A percentile compares a stretch with the other conserved stretches of the same genome.
These are phyloP conservation scores for Gymnarchus niloticus DNA, from an alignment of 2,113 vertebrate genomes.

Conservation along the genomic window DNA sequence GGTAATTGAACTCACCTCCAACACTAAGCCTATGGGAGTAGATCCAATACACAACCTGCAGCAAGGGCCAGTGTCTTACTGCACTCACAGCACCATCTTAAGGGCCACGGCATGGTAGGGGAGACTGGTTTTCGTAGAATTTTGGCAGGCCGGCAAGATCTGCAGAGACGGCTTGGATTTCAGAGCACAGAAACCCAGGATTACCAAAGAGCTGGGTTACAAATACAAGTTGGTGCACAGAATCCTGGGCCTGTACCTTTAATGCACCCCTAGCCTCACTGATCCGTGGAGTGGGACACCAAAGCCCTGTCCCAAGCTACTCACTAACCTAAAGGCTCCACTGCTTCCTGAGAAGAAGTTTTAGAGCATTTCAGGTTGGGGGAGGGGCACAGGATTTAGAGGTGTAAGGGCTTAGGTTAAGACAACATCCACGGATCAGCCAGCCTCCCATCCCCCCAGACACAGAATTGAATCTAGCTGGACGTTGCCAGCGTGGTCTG, in stretches of 20 bases:
- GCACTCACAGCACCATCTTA: conserved; percentile 10
- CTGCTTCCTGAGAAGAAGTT: background rate
- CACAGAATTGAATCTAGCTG: background rate
- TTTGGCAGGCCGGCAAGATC: conserved; percentile 21
- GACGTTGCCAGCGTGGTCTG: background rate
- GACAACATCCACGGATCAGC: conserved; percentile 1
- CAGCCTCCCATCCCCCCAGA: background rate
- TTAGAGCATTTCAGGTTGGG: background rate
- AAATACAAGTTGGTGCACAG: conserved; percentile 19
- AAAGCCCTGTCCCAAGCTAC: background rate
- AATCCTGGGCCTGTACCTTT: background rate
- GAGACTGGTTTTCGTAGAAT: background rate
- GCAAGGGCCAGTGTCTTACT: conserved; percentile 3
- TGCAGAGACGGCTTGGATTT: conserved; percentile 23
- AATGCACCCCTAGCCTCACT: background rate
- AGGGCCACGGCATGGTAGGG: background rate
- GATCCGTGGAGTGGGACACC: background rate
- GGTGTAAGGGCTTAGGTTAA: background rate
- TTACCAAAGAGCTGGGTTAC: conserved; percentile 29
- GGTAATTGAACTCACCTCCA: background rate
- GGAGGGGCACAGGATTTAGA: conserved; percentile 1
- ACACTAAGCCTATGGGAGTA: background rate
- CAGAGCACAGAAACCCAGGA: conserved; percentile 27
- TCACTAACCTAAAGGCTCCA: background rate
- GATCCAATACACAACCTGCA: background rate